Evolutionary conservation across 2,888 invertebrate species (phyloP).

Genomic region (Synanthedon vespiformis): DNA sequence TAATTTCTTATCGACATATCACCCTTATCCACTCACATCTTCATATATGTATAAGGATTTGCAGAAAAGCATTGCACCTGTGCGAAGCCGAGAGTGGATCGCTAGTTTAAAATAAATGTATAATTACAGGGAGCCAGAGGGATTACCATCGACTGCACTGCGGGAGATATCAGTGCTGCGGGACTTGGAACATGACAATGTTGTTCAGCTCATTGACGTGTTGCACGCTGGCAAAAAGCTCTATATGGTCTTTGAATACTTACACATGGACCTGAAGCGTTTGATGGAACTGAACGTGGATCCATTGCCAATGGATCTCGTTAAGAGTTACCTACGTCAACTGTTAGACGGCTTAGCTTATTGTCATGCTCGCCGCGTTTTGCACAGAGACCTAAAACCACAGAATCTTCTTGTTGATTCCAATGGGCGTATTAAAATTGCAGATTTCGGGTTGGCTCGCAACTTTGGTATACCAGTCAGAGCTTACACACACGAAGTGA

Average conservation of each 20-base stretch:
- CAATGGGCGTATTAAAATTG: slow-evolving; percentile 89
- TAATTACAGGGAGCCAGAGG: slow-evolving; percentile 86
- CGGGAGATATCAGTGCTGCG: slow-evolving; percentile 95
- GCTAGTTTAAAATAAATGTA: too few species aligned
- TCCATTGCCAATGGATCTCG: slow-evolving; percentile 72
- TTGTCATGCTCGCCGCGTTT: slow-evolving; percentile 89
- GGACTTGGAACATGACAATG: slow-evolving; percentile 88
- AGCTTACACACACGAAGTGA: slow-evolving; percentile 94
- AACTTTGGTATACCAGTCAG: slow-evolving; percentile 92
- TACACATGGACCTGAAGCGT: slow-evolving; percentile 93
- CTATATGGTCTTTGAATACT: slow-evolving; percentile 94
- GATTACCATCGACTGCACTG: slow-evolving; percentile 97
- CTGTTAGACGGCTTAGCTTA: slow-evolving; percentile 88
- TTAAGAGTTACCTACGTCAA: slow-evolving; percentile 89
- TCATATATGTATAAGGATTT: too few species aligned
- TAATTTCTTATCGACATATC: too few species aligned
- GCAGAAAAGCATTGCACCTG: too few species aligned
- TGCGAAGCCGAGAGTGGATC: too few species aligned
- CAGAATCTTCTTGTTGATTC: slow-evolving; percentile 93
- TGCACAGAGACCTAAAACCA: slow-evolving; percentile 95
- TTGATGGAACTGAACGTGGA: slow-evolving; percentile 80
- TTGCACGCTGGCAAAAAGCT: slow-evolving; percentile 87
- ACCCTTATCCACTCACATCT: too few species aligned
- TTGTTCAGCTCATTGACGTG: slow-evolving; percentile 91
- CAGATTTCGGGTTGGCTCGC: slow-evolving; percentile 96